phyloP scores from a whole-genome alignment of 2,113 vertebrate genomes.

The Recurvirostra avosetta region DNA sequence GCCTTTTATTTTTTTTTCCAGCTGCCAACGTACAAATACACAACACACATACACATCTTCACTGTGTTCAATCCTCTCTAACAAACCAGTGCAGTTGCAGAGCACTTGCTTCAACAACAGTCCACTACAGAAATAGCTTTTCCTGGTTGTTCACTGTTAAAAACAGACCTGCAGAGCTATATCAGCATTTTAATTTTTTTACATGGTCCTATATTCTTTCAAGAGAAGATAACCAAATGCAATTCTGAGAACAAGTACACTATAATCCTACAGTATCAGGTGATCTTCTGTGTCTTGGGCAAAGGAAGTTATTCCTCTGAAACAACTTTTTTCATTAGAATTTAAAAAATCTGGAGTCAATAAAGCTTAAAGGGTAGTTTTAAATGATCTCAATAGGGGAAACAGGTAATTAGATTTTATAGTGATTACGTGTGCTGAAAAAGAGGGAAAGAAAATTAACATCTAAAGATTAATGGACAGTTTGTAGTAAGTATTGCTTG shows the following conservation, averaged over 20 bases:
- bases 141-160: neutral
- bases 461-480: conserved; percentile 43
- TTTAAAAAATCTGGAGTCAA: conserved; percentile 22
- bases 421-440: conserved; percentile 42
- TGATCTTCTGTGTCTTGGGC: neutral
- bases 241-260: neutral
- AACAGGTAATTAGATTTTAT: conserved; percentile 55
- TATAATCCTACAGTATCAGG: neutral
- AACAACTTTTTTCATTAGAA: conserved; percentile 15
- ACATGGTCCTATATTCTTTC: neutral
- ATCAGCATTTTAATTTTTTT: neutral
- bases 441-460: conserved; percentile 60
- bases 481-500: conserved; percentile 12
- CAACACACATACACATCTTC: neutral
- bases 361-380: conserved; percentile 57
- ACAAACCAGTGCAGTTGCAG: neutral
- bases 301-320: neutral
- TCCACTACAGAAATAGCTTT: neutral
- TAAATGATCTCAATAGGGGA: conserved; percentile 40
- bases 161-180: neutral
- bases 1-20: neutral
- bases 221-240: neutral
- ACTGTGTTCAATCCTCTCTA: neutral
- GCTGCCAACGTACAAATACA: neutral
- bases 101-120: neutral